Evolutionary conservation across 2,797 vertebrate species (phyloP), one percentile per base, ranked within the genome.

Genomic region (Sebastolobus alascanus): DNA sequence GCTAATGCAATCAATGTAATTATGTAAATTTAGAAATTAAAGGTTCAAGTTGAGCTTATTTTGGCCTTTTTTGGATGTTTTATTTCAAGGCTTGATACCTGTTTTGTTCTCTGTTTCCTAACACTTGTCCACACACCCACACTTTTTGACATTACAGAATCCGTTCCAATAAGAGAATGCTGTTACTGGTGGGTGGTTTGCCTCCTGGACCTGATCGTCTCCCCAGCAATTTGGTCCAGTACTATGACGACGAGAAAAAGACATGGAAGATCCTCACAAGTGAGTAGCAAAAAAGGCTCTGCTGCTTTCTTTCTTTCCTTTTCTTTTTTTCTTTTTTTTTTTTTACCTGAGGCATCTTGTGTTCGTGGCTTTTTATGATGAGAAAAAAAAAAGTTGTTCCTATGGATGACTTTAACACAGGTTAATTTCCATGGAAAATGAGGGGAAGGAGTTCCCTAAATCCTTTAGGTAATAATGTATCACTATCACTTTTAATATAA

Each of bases 201-300:
- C 99, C 99, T 93, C 99, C 99, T 25, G 99, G 99, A 96, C 99
- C 99, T 25, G 99, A 99, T 95, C 97, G 99, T 84, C 97, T 99
- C 86, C 99, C 99, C 92, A 99, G 99, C 96, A 99, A 99, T 96
- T 96, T 99, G 96, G 98, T 99, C 95, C 99, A 99, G 92, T 99
- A 98, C 96, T 99, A 99, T 43, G 98, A 99, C 52, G 98, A 99
- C 64, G 98, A 99, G 93, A 99, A 99, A 97, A 99, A 99, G 96
- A 99, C 99, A 1, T 99, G 99, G 99, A 99, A 99, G 97, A 99
- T 99, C 94, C 98, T 99, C 93, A 99, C 99, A 95, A 99, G 99
- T 99, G 96, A 98, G 99, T 98, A 82, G 72, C 74, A 82, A 46
- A 79, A 86, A 79, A 86, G 63, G 69, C 85, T 77, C 54, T 73